phyloP scores from a whole-genome alignment of 2,797 vertebrate genomes.

The Rachycentron canadum region DNA sequence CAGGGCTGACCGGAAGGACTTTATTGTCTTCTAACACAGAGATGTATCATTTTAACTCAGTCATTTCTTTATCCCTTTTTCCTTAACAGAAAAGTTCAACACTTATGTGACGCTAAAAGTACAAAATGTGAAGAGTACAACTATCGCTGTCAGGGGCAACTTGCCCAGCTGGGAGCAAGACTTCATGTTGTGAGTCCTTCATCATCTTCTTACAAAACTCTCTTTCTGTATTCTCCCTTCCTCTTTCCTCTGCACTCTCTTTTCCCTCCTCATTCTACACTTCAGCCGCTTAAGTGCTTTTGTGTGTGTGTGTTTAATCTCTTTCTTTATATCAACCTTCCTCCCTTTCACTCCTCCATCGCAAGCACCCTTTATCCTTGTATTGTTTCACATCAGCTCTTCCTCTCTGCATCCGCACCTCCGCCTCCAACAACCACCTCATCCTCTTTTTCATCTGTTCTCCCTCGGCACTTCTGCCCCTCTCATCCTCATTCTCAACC shows the following conservation, averaged over 20 bases:
- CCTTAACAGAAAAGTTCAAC: constrained; percentile 94
- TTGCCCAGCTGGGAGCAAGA: constrained; percentile 99
- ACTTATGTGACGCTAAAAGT: constrained; percentile 99
- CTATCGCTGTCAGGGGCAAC: constrained; percentile 94
- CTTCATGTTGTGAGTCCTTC: constrained; percentile 97
- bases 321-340: constrained; percentile 37
- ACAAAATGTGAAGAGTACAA: constrained; percentile 99
- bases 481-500: constrained; percentile 59
- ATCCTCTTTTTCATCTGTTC: constrained; percentile 62
- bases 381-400: constrained; percentile 60
- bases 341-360: constrained; percentile 42
- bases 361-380: constrained; percentile 53
- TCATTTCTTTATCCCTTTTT: constrained; percentile 28
- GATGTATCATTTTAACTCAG: constrained; percentile 20
- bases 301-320: constrained; percentile 19
- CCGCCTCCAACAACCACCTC: constrained; percentile 37
- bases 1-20: background rate
- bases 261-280: constrained; percentile 25
- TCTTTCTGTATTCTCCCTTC: background rate
- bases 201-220: constrained; percentile 45
- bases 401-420: constrained; percentile 31
- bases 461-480: constrained; percentile 39
- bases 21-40: constrained; percentile 7
- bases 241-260: constrained; percentile 27
- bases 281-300: constrained; percentile 43